A percentile compares a stretch with the other conserved stretches of the same genome.
phyloP scores from a whole-genome alignment of 2,797 vertebrate genomes.

The Threskiornis aethiopicus region DNA sequence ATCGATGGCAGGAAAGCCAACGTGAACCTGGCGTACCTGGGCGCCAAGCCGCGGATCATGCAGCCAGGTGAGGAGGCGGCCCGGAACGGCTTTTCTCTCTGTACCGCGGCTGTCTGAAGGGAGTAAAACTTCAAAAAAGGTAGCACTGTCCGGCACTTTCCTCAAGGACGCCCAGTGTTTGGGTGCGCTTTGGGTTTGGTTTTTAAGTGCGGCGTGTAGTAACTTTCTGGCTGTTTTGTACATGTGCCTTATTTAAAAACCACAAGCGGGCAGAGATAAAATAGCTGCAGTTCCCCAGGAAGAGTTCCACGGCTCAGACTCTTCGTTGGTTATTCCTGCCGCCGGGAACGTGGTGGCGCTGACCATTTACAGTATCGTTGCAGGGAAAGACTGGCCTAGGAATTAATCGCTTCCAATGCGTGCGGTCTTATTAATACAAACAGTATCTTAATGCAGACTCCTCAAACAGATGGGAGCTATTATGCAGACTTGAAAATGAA shows the following conservation, averaged over 20 bases:
- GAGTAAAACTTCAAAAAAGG: background rate
- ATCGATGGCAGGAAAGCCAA: slow-evolving; percentile 98
- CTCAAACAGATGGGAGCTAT: slow-evolving; percentile 9
- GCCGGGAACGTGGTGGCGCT: slow-evolving; percentile 7
- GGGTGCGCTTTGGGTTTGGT: background rate
- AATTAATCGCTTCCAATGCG: background rate
- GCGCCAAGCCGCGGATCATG: slow-evolving; percentile 97
- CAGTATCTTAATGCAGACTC: background rate
- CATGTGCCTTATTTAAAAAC: background rate
- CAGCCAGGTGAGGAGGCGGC: slow-evolving; percentile 87
- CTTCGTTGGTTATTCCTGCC: slow-evolving; percentile 1
- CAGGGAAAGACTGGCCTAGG: slow-evolving; percentile 22
- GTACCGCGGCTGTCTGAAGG: background rate
- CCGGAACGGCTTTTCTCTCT: background rate
- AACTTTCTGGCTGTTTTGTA: background rate
- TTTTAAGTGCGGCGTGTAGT: background rate
- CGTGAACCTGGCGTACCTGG: slow-evolving; percentile 96
- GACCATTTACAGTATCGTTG: slow-evolving; percentile 62
- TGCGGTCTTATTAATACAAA: slow-evolving; percentile 45
- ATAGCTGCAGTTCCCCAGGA: background rate
- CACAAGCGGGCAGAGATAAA: background rate
- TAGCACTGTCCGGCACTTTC: background rate
- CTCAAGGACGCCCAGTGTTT: accelerated
- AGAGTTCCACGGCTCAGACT: background rate
- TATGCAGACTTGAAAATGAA: background rate